Evolutionary conservation across 1,140 invertebrate genomes (phyloP), one percentile per base, ranked within the genome.

Genomic region (Delia radicum): DNA sequence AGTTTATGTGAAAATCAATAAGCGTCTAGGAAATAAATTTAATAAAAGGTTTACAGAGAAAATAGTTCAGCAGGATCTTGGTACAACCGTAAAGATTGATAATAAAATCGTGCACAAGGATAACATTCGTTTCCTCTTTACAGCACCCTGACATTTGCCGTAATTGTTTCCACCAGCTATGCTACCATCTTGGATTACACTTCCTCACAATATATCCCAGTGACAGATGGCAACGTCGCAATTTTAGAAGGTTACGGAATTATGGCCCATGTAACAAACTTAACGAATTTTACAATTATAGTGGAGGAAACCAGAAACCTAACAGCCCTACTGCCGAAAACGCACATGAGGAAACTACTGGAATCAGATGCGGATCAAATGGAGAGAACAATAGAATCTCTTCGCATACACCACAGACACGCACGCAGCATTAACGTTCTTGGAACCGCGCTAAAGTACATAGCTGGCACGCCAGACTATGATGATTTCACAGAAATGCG

Each of bases 271-370:
- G 76, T 73, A 18, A 76, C 72, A 13, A 74, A 77, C 10, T 29
- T 78, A 29, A 63, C 77, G 0, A 24, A 77, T 10, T 77, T 76
- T 15, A 28, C 15, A 61, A 42, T 15, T 15, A 67, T 79, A 29
- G 26, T 76, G 6, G 76, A 79, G 2, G 65, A 78, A 12, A 75
- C 74, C 3, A 37, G 12, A 21, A 75, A 46, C 8, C 27, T 76
- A 29, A 12, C n/a, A 3, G 26, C 72, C 31, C 42, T 72, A 31
- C 75, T 77, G 2, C 77, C 74, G 8, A n/a, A 77, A 10, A 75
- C 75, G 6, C 77, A 79, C 21, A 79, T 78, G 73, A 27, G 42
- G 28, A 74, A 73, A 62, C n/a, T 75, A 15, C 24, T 78, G 18
- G 61, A 65, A 15, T 18, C 69, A 1, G 77, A 75, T 28, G 65